Evolutionary conservation across 2,888 invertebrate species (phyloP).

Genomic region (Drosophila melanosoma): DNA sequence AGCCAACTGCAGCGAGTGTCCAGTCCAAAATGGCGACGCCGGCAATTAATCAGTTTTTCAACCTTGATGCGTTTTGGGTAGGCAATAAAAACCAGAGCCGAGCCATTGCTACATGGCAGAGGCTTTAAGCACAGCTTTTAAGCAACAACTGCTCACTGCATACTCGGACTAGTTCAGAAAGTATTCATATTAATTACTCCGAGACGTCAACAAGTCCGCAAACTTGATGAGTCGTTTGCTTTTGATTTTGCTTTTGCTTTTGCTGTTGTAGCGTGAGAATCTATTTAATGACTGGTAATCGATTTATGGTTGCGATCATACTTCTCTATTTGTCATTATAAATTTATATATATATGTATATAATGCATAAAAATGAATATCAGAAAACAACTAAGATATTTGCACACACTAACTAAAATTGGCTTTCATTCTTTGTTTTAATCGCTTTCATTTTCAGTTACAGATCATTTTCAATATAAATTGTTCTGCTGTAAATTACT

Average conservation of each 20-base stretch:
- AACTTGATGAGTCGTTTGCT: slow-evolving; percentile 4
- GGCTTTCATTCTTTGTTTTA: not conserved
- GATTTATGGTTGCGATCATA: not conserved
- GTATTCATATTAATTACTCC: slow-evolving; percentile 40
- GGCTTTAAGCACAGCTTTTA: slow-evolving; percentile 15
- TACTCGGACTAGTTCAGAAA: slow-evolving; percentile 8
- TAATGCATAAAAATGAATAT: not conserved
- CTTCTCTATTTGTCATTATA: not conserved
- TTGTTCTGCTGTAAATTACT: not conserved
- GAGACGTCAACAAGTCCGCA: slow-evolving; percentile 21
- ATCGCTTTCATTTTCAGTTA: not conserved
- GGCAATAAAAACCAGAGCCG: slow-evolving; percentile 45
- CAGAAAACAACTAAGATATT: not conserved
- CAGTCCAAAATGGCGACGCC: slow-evolving; percentile 38
- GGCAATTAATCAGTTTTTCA: slow-evolving; percentile 66
- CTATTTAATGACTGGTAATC: slow-evolving; percentile 9
- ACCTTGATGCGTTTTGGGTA: slow-evolving; percentile 34
- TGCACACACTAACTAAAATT: not conserved
- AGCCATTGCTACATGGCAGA: slow-evolving; percentile 6
- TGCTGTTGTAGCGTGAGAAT: slow-evolving; percentile 21
- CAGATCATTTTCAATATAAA: not conserved
- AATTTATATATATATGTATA: not conserved
- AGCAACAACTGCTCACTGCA: slow-evolving; percentile 31
- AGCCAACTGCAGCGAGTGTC: slow-evolving; percentile 29
- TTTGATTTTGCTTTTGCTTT: not conserved